phyloP scores from a whole-genome alignment of 2,113 vertebrate species.

The Climacteris rufus region DNA sequence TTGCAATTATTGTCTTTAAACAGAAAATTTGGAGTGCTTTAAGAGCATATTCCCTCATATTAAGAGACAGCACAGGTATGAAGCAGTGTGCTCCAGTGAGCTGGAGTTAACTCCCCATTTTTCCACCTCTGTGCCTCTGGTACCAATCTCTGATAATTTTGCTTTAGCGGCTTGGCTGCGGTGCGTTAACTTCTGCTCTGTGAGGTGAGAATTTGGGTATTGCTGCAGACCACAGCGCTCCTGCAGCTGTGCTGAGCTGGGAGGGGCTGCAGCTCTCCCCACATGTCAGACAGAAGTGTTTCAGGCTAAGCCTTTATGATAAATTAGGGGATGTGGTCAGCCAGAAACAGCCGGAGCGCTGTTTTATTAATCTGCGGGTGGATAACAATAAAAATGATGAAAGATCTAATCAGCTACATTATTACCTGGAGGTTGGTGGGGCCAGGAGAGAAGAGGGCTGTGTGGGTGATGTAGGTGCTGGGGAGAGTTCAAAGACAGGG shows the following conservation, averaged over 20 bases:
- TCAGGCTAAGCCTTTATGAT: slow-evolving; percentile 43
- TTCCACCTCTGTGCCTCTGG: slow-evolving; percentile 26
- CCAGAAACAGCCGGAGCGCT: slow-evolving; percentile 32
- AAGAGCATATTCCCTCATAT: slow-evolving; percentile 44
- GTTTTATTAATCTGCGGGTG: slow-evolving; percentile 63
- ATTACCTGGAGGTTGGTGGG: slow-evolving; percentile 32
- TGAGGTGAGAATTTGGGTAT: not conserved
- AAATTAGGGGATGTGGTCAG: slow-evolving; percentile 59
- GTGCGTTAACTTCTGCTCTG: slow-evolving; percentile 31
- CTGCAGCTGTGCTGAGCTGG: not conserved
- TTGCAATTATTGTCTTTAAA: slow-evolving; percentile 56
- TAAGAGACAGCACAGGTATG: slow-evolving; percentile 16
- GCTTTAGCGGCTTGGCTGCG: not conserved
- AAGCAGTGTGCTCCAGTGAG: slow-evolving; percentile 49
- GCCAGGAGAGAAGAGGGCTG: not conserved
- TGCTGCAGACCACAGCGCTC: not conserved
- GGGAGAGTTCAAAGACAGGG: not conserved
- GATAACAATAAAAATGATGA: slow-evolving; percentile 67
- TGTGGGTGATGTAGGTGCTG: slow-evolving; percentile 3
- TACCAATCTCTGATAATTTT: slow-evolving; percentile 57
- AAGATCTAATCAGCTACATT: slow-evolving; percentile 55
- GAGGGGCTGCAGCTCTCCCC: slow-evolving; percentile 22
- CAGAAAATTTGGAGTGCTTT: slow-evolving; percentile 54
- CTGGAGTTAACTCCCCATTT: slow-evolving; percentile 59
- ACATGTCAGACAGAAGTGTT: slow-evolving; percentile 10